Conservation (phyloP, 2,113 vertebrate genomes). For the Larimichthys polyactis region DNA sequence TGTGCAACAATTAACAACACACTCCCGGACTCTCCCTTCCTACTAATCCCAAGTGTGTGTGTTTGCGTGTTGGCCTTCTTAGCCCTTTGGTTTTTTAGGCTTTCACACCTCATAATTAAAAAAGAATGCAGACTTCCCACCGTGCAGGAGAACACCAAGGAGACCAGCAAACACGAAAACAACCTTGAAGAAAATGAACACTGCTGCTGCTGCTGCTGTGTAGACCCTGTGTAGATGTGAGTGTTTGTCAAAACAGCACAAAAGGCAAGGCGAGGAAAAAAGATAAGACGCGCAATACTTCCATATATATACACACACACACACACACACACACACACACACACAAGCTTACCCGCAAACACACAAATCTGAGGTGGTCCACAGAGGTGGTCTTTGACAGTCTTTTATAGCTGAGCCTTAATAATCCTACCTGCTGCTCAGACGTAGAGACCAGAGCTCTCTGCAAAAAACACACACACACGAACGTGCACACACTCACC, state of each 20-base stretch:
- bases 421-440: conserved; percentile 77
- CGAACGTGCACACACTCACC: conserved; percentile 1
- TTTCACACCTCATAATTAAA: conserved; percentile 83
- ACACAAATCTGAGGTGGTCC: conserved; percentile 73
- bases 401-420: conserved; percentile 72
- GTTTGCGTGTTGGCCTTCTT: conserved; percentile 48
- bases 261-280: neutral
- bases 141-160: conserved; percentile 61
- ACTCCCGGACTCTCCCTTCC: conserved; percentile 37
- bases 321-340: conserved; percentile 27
- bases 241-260: neutral
- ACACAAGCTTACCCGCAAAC: conserved; percentile 23
- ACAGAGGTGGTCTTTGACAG: conserved; percentile 80
- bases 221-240: conserved; percentile 10
- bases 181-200: conserved; percentile 23
- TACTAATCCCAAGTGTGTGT: conserved; percentile 41
- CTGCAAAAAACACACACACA: neutral
- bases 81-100: conserved; percentile 70
- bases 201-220: neutral
- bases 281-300: neutral
- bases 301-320: conserved; percentile 24
- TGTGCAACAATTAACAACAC: conserved; percentile 52
- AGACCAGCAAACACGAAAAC: conserved; percentile 65
- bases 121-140: conserved; percentile 79
- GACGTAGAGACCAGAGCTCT: conserved; percentile 58